Base-by-base conservation (phyloP, 2,888 invertebrate species). In the Philereme vetulata region DNA sequence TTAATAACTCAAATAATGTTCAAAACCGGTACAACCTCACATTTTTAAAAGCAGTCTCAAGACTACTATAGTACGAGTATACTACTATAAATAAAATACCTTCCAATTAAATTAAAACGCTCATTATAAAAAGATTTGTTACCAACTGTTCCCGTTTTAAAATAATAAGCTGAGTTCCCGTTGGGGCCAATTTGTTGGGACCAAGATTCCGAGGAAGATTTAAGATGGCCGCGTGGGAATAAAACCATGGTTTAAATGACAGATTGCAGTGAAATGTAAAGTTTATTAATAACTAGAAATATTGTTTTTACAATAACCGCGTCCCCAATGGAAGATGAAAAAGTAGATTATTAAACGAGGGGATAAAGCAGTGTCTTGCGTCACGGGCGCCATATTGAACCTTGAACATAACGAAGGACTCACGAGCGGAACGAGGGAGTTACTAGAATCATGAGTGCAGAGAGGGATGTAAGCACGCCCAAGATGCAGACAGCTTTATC, bases 111-210 rank as follows among this genome's bases (percentile, higher is more conserved):
- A 53, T 51, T 47, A 60, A 51, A 50, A 44, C 10, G 49, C 10
- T 66, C 60, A 66, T 62, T 63, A 62, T 32, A 38, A 48, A 44
- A 48, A 51, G 55, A 55, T 55, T 60, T 42, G 44, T 51, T 59
- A 44, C 56, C 50, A 34, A 21, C 50, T 49, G 58, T 44, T 53
- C 57, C 66, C 56, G 60, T 62, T 66, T 68, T 67, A 68, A 67
- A 71, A 57, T 50, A 58, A 62, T 55, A 61, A 56, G 51, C 60
- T 6, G 72, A 62, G 58, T 65, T 74, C 76, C 73, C 78, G 11
- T n/a, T 56, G 77, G 66, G 76, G 43, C 71, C 66, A 72, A 72
- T 71, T 67, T 72, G 71, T 66, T 44, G 53, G 48, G 36, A 56
- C 44, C 56, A 62, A 65, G 72, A 67, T 66, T 33, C 36, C 4